Evolutionary conservation across 2,113 vertebrate species (phyloP).

Genomic region (Corythoichthys intestinalis): DNA sequence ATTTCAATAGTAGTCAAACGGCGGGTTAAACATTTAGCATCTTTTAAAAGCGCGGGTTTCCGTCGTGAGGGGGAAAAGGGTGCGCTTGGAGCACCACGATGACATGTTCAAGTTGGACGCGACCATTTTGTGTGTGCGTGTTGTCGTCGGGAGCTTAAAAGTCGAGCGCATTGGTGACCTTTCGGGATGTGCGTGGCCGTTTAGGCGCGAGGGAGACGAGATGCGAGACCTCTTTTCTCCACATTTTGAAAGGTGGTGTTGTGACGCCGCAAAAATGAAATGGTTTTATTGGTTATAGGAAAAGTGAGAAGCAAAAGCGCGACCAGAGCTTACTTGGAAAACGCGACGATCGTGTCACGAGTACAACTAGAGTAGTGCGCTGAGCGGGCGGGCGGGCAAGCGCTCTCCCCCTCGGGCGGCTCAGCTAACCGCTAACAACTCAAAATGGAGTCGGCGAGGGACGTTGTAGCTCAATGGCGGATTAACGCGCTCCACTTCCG

Average conservation of each 20-base stretch:
- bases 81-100: slow-evolving; percentile 11
- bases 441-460: background rate
- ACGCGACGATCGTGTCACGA: background rate
- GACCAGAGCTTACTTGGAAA: background rate
- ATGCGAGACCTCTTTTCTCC: background rate
- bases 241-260: background rate
- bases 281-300: background rate
- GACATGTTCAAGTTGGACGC: slow-evolving; percentile 1
- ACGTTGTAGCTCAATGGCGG: background rate
- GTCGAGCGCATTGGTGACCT: slow-evolving; percentile 2
- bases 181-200: background rate
- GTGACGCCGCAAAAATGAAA: background rate
- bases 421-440: background rate
- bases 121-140: background rate
- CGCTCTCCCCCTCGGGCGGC: background rate
- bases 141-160: background rate
- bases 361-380: background rate
- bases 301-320: background rate
- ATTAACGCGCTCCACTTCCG: slow-evolving; percentile 7
- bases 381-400: too few species aligned
- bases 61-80: background rate
- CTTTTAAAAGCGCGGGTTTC: slow-evolving; percentile 1
- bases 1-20: background rate
- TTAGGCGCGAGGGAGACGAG: background rate
- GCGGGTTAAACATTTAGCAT: background rate